Evolutionary conservation across 2,113 vertebrate genomes (phyloP), one percentile per base, ranked within the genome.

Genomic region (Nesogale talazaci): DNA sequence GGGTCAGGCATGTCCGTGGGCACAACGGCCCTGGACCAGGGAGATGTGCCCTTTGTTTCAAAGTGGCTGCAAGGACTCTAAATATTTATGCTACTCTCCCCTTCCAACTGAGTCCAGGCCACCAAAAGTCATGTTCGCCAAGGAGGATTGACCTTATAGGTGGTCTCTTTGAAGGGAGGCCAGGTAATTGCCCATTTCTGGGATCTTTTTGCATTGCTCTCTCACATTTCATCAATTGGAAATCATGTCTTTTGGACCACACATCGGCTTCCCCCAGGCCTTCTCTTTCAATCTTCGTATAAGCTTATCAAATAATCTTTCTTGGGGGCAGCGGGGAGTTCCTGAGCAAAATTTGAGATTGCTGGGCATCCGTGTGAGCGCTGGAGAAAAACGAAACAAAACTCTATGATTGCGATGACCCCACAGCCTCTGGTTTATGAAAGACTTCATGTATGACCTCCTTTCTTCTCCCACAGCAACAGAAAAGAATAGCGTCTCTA

Each of bases 271-370:
- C 52, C 36, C 74, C 36, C 69, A 91, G 34, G 81, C 23, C 67
- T 94, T 86, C 69, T 91, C 42, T 82, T 91, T 92, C 40, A n/a
- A 89, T 92, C 61, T 70, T 91, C 85, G 76, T 76, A 70, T 83
- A 79, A 86, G 67, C 42, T 34, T 69, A 86, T 15, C 69, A 87
- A 85, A 89, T 78, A 78, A 46, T 22, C 63, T 89, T 92, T 84
- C 72, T 89, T 36, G 86, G 65, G 42, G 9, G 42, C 52, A 38
- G 16, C 59, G n/a, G 14, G 34, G n/a, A 29, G 34, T 42, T 65
- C 29, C 59, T 34, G 59, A 83, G 27, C 38, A 69, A 69, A 67
- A 88, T n/a, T 10, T 19, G 19, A 92, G 67, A 89, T 85, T 78
- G 67, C 57, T 52, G 75, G 34, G 12, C 27, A 38, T 84, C 56